Evolutionary conservation across 2,113 vertebrate genomes (phyloP).

Genomic region (Gadus chalcogrammus): DNA sequence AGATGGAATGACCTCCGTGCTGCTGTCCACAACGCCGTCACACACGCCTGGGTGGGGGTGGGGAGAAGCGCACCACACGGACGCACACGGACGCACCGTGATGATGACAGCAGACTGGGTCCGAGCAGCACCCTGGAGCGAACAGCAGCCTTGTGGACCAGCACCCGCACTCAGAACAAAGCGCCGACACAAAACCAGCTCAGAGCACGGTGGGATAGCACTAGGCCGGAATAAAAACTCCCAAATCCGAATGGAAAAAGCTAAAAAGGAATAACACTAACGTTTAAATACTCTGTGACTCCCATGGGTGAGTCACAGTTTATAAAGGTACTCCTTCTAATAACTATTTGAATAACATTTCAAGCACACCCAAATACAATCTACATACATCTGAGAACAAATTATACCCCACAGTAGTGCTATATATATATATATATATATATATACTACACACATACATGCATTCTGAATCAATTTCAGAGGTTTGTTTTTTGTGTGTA

Average conservation of each 20-base stretch:
- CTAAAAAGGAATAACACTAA: no score
- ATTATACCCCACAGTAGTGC: background rate
- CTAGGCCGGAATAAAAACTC: no score
- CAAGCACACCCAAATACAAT: no score
- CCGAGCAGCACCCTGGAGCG: no score
- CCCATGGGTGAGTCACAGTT: background rate
- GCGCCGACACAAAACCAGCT: no score
- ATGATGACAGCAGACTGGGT: no score
- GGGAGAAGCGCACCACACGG: constrained; percentile 9
- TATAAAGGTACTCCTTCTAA: no score
- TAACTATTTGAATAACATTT: background rate
- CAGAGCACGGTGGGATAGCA: no score
- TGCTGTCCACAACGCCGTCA: constrained; percentile 34
- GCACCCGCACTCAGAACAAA: no score
- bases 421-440: no score
- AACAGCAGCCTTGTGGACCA: no score
- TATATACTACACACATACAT: background rate
- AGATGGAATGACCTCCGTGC: constrained; percentile 36
- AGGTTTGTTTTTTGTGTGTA: background rate
- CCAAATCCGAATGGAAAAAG: no score
- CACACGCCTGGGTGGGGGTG: background rate
- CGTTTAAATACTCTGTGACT: background rate
- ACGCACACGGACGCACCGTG: background rate
- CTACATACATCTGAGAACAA: background rate
- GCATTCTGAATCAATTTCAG: background rate